phyloP scores from a whole-genome alignment of 1,140 invertebrate genomes.

The Schlechtendalia chinensis region DNA sequence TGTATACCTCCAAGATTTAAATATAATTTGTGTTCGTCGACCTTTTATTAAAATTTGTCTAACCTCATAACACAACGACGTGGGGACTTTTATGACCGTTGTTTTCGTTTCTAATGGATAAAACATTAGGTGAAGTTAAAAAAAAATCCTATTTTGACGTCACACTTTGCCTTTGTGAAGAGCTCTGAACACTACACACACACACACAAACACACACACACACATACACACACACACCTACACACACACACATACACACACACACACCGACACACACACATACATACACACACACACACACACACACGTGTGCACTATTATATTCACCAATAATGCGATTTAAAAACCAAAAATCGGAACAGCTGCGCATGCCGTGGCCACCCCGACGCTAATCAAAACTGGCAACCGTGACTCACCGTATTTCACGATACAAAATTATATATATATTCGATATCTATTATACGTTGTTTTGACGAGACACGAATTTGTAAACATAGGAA shows the following conservation, averaged over 20 bases:
- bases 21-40: not conserved
- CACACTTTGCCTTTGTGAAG: constrained; percentile 19
- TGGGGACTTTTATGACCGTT: not conserved
- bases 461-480: too few relatives aligned
- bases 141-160: constrained; percentile 24
- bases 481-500: too few relatives aligned
- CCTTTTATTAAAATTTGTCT: constrained; percentile 3
- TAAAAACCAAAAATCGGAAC: constrained; percentile 43
- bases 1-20: not conserved
- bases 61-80: not conserved
- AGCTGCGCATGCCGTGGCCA: constrained; percentile 18
- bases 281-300: not conserved
- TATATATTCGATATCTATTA: not conserved
- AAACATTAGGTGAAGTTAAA: constrained; percentile 18
- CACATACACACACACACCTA: not conserved
- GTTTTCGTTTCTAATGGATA: constrained; percentile 28
- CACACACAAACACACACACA: not conserved
- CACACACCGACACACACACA: not conserved
- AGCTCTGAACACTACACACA: not conserved
- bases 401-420: constrained; percentile 36
- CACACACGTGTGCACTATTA: not conserved
- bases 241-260: not conserved
- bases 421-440: constrained; percentile 8
- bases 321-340: constrained; percentile 43
- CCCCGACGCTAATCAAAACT: constrained; percentile 26